A percentile compares a stretch with the other conserved stretches of the same genome.
Evolutionary conservation across 2,888 invertebrate genomes (phyloP).

Genomic region (Mantis religiosa): DNA sequence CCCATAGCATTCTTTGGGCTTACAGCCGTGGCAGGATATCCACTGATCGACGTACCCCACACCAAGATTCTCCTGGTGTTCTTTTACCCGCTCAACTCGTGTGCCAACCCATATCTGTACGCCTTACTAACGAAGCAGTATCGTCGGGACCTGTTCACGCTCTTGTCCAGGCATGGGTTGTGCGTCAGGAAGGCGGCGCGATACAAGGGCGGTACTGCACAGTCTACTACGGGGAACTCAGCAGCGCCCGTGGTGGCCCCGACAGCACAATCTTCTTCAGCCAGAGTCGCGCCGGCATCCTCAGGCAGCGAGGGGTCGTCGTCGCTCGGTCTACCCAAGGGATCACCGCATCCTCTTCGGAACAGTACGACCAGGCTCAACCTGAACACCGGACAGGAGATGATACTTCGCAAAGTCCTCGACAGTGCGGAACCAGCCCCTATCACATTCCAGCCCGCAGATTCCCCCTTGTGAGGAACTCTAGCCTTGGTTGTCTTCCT

Average conservation of each 20-base stretch:
- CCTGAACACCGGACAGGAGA: conserved; percentile 28
- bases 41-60: conserved; percentile 54
- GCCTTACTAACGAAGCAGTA: conserved; percentile 64
- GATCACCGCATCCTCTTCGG: conserved; percentile 32
- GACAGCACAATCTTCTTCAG: background rate
- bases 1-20: conserved; percentile 64
- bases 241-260: background rate
- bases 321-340: background rate
- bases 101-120: conserved; percentile 66
- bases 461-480: conserved; percentile 18
- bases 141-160: conserved; percentile 53
- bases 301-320: background rate
- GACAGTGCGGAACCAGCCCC: background rate
- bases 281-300: background rate
- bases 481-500: too few relatives aligned
- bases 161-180: conserved; percentile 49
- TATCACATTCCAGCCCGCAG: background rate
- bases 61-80: conserved; percentile 59
- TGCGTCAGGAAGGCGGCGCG: conserved; percentile 46
- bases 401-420: conserved; percentile 25
- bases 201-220: conserved; percentile 40
- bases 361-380: conserved; percentile 29
- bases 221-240: conserved; percentile 15
- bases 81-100: conserved; percentile 65
- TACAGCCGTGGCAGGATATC: conserved; percentile 59